A percentile compares a stretch with the other conserved stretches of the same genome.
phyloP scores from a whole-genome alignment of 1,140 invertebrate species.

The Papilio aristodemus region DNA sequence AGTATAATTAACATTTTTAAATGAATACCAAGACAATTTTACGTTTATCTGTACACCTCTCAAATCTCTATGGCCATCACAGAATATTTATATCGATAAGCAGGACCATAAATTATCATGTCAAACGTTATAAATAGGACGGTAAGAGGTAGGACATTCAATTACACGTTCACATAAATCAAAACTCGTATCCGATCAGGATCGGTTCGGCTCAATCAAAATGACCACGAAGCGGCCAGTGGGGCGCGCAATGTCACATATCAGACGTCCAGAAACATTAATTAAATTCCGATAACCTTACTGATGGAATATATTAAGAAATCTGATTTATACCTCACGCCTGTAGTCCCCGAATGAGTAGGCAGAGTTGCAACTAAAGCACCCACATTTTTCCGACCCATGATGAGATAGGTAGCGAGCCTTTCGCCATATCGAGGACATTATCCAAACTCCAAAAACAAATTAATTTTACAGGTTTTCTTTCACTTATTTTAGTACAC shows the following conservation, averaged over 20 bases:
- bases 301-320: constrained; percentile 43
- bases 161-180: constrained; percentile 45
- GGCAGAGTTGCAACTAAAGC: too few relatives aligned
- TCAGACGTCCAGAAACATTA: constrained; percentile 55
- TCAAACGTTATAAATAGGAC: constrained; percentile 31
- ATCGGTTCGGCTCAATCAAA: constrained; percentile 40
- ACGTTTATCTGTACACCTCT: background rate
- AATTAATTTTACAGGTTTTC: too few relatives aligned
- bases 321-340: too few relatives aligned
- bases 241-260: constrained; percentile 51
- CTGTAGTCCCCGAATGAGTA: too few relatives aligned
- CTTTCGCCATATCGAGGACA: too few relatives aligned
- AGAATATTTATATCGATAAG: constrained; percentile 9
- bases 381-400: too few relatives aligned
- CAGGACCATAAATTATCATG: constrained; percentile 24
- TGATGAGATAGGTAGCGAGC: too few relatives aligned
- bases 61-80: background rate
- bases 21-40: background rate
- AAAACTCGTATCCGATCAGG: constrained; percentile 34
- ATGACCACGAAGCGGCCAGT: constrained; percentile 32
- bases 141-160: constrained; percentile 33
- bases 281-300: constrained; percentile 49
- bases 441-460: too few relatives aligned
- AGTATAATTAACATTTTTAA: too few relatives aligned
- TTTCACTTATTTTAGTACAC: too few relatives aligned